Evolutionary conservation across 2,888 invertebrate genomes (phyloP), one percentile per base, ranked within the genome.

Genomic region (Eupsilia transversa): DNA sequence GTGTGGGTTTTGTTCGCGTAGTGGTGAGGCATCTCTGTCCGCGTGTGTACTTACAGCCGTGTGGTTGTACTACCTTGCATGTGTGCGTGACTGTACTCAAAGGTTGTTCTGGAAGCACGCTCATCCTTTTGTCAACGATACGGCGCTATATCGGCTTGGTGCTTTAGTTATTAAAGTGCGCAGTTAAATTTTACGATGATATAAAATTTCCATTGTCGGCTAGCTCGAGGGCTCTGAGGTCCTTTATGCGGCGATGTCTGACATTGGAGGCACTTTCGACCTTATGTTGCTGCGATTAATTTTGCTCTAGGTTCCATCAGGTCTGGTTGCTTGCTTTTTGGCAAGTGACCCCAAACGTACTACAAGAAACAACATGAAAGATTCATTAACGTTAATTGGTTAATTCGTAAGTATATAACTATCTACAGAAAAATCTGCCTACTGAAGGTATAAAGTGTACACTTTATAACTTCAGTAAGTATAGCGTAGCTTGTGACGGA

Each of bases 111-210:
- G 87, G 86, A 88, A 88, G 87, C 84, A 84, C 85, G 89, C 93
- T 94, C 93, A 94, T 94, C 94, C 95, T 95, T 96, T 96, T 95
- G 96, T 95, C 95, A 95, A 94, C 94, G 95, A 96, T 96, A 95
- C 92, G 93, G 89, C 90, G 93, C 92, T 93, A 92, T 94, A 94
- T 95, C 94, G 93, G 94, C 94, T 93, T 93, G 92, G 89, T 91
- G 92, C 92, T 94, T 95, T 93, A 95, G 93, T 96, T 95, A 96
- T 96, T 96, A 95, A 95, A 94, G 94, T 91, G 92, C 91, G 93
- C 92, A 92, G 93, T 95, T 92, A 94, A 94, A 94, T 95, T 96
- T 95, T 94, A 95, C 87, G 92, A 89, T 84, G 91, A 90, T 92
- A 93, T 96, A 93, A 95, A 94, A 94, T 94, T 93, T 94, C 93